Evolutionary conservation across 2,797 vertebrate species (phyloP).

Genomic region (Balearica regulorum): DNA sequence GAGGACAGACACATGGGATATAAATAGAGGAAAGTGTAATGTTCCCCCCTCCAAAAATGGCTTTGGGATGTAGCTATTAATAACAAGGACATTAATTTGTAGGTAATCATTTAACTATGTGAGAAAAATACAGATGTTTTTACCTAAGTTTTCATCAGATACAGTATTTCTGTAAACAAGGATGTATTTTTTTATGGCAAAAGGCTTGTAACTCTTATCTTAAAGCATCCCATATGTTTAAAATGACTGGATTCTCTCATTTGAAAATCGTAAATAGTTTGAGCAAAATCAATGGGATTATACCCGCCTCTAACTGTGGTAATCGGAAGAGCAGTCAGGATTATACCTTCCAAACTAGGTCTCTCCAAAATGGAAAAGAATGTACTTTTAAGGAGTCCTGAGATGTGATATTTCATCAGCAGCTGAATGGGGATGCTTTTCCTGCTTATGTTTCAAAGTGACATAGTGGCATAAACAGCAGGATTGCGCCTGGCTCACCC

Average conservation of each 20-base stretch:
- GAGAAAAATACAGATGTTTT: constrained; percentile 33
- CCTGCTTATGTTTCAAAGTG: not conserved
- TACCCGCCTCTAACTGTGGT: not conserved
- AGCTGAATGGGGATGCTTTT: not conserved
- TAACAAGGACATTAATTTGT: constrained; percentile 70
- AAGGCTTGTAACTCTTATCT: not conserved
- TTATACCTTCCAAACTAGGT: not conserved
- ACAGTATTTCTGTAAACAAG: not conserved
- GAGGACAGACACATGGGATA: constrained; percentile 76
- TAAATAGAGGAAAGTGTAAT: constrained; percentile 71
- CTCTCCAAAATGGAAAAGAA: not conserved
- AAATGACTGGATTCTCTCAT: not conserved
- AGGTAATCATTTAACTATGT: constrained; percentile 64
- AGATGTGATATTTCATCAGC: not conserved
- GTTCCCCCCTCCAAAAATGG: constrained; percentile 57
- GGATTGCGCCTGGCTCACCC: not conserved
- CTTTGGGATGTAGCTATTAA: constrained; percentile 71
- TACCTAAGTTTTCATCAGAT: constrained; percentile 18
- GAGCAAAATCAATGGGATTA: not conserved
- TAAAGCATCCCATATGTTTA: not conserved
- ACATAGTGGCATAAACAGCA: not conserved
- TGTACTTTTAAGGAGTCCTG: not conserved
- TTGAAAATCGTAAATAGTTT: not conserved
- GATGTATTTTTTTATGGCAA: constrained; percentile 5
- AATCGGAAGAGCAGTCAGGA: not conserved